Evolutionary conservation across 2,797 vertebrate species (phyloP).

Genomic region (Peromyscus eremicus): DNA sequence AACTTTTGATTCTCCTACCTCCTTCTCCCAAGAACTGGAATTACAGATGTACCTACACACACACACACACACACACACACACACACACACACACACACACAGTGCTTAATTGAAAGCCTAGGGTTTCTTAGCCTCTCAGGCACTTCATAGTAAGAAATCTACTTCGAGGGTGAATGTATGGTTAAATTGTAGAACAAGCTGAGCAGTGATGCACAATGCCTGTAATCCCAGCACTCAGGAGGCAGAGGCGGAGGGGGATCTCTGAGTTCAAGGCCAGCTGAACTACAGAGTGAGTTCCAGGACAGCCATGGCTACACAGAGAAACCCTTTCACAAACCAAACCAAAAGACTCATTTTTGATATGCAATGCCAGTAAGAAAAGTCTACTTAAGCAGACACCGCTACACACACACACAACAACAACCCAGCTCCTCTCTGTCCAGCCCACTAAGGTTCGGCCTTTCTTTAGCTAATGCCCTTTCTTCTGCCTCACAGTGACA

Average conservation of each 20-base stretch:
- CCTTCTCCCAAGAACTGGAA: background rate
- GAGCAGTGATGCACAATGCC: background rate
- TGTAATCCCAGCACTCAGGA: too few relatives aligned
- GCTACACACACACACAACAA: slow-evolving; percentile 57
- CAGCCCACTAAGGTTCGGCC: background rate
- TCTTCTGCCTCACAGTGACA: slow-evolving; percentile 77
- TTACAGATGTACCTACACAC: background rate
- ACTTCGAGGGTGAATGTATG: slow-evolving; percentile 42
- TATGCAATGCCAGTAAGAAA: slow-evolving; percentile 64
- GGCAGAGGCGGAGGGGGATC: background rate
- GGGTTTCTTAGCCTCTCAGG: slow-evolving; percentile 42
- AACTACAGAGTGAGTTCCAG: too few relatives aligned
- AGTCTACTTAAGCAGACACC: slow-evolving; percentile 36
- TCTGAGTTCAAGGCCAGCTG: too few relatives aligned
- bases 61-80: too few relatives aligned
- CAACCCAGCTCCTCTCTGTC: slow-evolving; percentile 42
- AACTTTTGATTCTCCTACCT: background rate
- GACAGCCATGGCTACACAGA: background rate
- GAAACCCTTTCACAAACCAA: background rate
- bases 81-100: too few relatives aligned
- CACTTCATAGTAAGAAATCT: slow-evolving; percentile 60
- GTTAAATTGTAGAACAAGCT: slow-evolving; percentile 57
- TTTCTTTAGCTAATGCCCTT: slow-evolving; percentile 33
- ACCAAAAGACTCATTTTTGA: slow-evolving; percentile 45
- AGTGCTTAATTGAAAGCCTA: background rate